Evolutionary conservation across 2,888 invertebrate species (phyloP), one percentile per base, ranked within the genome.

Genomic region (Acronicta aceris): DNA sequence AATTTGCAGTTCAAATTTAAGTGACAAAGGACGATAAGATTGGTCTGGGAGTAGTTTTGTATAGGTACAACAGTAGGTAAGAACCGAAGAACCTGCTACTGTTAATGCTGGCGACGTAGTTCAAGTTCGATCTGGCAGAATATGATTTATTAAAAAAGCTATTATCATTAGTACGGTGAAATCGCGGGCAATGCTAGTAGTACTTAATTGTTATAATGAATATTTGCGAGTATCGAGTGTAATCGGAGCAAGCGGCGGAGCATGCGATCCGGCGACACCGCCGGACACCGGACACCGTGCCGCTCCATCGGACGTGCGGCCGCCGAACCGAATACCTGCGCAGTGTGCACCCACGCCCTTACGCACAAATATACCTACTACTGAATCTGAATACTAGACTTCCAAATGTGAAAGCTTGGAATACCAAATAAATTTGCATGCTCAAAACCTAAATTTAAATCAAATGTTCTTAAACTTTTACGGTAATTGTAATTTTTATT

Each of bases 231-330:
- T 45, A 52, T 71, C 65, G 58, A 43, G 50, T 73, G 77, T 78
- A 75, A 65, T 71, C 58, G 62, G 72, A 81, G 81, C 69, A 65
- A 25, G 74, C 80, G 75, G 61, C 65, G 76, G 74, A 73, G 81
- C 81, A 84, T 82, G 69, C 82, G 85, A 85, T 79, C 81, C 78
- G 71, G 73, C 78, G 77, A 80, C 79, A 79, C 82, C 79, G 76
- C 59, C 65, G 77, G 61, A 60, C 79, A 86, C 80, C 76, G 67
- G 79, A 83, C 85, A 79, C 85, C 84, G 84, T 56, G 76, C 72
- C 84, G 83, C 82, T 80, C 70, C 86, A 81, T 74, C 78, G 70
- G 71, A 54, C 72, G 61, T 57, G 67, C 56, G 27, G 67, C 64
- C 58, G 62, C 45, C 61, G 61, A 53, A 61, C 54, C 57, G 51